phyloP scores from a whole-genome alignment of 2,113 vertebrate species.

The Pollachius pollachius region DNA sequence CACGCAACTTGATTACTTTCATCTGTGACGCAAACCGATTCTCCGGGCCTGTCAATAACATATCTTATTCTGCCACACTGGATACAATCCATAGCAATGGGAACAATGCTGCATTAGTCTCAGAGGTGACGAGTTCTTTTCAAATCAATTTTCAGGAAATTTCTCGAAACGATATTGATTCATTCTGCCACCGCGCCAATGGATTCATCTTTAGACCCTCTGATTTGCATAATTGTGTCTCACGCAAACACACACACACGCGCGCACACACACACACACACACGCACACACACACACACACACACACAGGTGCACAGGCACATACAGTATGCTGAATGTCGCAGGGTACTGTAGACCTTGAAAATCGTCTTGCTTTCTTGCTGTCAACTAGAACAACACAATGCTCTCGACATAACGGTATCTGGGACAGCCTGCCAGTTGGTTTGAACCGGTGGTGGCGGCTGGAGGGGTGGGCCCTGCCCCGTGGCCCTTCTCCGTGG shows the following conservation, averaged over 20 bases:
- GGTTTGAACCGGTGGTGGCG: too few relatives aligned
- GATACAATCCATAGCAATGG: conserved; percentile 15
- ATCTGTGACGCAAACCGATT: too few relatives aligned
- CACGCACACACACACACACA: background rate
- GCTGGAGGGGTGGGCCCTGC: too few relatives aligned
- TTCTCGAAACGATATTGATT: conserved; percentile 3
- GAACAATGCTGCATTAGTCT: background rate
- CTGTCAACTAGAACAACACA: too few relatives aligned
- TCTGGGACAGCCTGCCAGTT: too few relatives aligned
- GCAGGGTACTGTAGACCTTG: conserved; percentile 13
- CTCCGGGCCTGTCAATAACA: conserved; percentile 27
- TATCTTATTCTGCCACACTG: conserved; percentile 10
- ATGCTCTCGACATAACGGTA: too few relatives aligned
- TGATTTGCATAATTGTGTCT: too few relatives aligned
- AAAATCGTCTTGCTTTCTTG: background rate
- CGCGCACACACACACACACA: background rate
- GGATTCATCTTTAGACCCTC: too few relatives aligned
- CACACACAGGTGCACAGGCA: background rate
- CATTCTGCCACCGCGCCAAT: background rate
- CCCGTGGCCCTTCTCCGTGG: too few relatives aligned
- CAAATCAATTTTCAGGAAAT: background rate
- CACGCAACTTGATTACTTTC: too few relatives aligned
- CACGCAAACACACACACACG: too few relatives aligned
- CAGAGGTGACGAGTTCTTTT: conserved; percentile 23
- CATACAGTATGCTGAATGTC: conserved; percentile 1